Conservation (phyloP, 2,888 invertebrate species). For the Brachycybe producta region DNA sequence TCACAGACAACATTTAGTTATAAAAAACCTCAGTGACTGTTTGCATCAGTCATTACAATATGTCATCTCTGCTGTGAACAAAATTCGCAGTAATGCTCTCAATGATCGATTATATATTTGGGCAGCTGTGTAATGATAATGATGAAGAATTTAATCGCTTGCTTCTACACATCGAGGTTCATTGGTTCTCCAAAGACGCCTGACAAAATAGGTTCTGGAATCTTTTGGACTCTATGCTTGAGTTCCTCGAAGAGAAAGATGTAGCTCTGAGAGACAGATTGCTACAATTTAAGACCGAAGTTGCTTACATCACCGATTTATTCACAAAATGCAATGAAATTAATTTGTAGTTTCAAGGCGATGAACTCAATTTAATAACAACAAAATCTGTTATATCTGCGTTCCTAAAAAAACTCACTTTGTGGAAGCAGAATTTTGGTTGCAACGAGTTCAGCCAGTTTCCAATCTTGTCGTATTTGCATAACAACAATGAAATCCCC, state of each 20-base stretch:
- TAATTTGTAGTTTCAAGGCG: constrained; percentile 20
- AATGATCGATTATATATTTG: constrained; percentile 23
- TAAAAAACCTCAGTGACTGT: constrained; percentile 20
- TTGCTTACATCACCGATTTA: constrained; percentile 20
- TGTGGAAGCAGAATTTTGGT: constrained; percentile 19
- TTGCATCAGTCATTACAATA: constrained; percentile 20
- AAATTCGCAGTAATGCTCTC: constrained; percentile 21
- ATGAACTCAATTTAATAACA: constrained; percentile 19
- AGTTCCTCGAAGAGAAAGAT: constrained; percentile 19
- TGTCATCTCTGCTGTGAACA: constrained; percentile 22
- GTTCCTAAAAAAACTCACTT: constrained; percentile 19
- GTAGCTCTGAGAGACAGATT: constrained; percentile 11
- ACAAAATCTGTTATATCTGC: constrained; percentile 20
- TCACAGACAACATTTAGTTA: constrained; percentile 17
- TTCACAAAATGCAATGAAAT: constrained; percentile 22
- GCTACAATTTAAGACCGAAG: constrained; percentile 19
- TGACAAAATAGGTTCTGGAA: constrained; percentile 21
- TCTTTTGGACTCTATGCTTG: constrained; percentile 20
- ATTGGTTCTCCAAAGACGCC: constrained; percentile 22
- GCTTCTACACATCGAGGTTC: constrained; percentile 19
- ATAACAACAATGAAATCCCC: constrained; percentile 16
- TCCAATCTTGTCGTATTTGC: constrained; percentile 19
- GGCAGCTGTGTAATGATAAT: constrained; percentile 22
- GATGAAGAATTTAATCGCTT: constrained; percentile 22
- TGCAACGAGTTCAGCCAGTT: constrained; percentile 19